These are phyloP conservation scores for Cyprinodon tularosa DNA, from an alignment of 2,113 vertebrate genomes.

Conservation along the genomic window DNA sequence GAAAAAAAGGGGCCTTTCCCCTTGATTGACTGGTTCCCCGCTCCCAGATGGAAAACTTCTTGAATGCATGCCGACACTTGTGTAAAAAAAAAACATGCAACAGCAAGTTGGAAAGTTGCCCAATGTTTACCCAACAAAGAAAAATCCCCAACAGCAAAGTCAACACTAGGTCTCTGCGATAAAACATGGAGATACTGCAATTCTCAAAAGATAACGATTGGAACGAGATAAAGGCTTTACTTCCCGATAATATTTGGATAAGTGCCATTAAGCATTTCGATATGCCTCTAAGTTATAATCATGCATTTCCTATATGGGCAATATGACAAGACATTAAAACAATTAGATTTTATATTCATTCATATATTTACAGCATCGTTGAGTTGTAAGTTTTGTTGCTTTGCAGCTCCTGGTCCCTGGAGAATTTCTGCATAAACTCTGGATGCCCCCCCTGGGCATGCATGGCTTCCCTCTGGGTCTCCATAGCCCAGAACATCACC, in stretches of 20 bases:
- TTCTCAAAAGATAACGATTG: background rate
- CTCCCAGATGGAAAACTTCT: slow-evolving; percentile 6
- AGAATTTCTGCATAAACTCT: no score
- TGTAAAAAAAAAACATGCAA: background rate
- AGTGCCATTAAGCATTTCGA: background rate
- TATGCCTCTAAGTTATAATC: background rate
- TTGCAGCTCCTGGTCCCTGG: no score
- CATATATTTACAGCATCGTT: no score
- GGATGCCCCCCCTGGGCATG: no score
- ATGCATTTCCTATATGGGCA: background rate
- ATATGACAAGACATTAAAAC: background rate
- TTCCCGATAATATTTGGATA: background rate
- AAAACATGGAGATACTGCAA: background rate
- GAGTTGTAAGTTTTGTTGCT: no score
- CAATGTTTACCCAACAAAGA: background rate
- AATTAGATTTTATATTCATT: no score
- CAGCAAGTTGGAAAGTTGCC: background rate
- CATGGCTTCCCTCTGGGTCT: no score
- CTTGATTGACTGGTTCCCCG: slow-evolving; percentile 3
- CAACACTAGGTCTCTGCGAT: background rate
- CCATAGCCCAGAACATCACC: no score
- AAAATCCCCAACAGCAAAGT: slow-evolving; percentile 11
- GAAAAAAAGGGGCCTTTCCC: slow-evolving; percentile 6
- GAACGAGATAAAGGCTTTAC: background rate
- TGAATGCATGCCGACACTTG: slow-evolving; percentile 9